Base-by-base conservation (phyloP, 2,888 invertebrate genomes). In the Rhopalosiphum nymphaeae region DNA sequence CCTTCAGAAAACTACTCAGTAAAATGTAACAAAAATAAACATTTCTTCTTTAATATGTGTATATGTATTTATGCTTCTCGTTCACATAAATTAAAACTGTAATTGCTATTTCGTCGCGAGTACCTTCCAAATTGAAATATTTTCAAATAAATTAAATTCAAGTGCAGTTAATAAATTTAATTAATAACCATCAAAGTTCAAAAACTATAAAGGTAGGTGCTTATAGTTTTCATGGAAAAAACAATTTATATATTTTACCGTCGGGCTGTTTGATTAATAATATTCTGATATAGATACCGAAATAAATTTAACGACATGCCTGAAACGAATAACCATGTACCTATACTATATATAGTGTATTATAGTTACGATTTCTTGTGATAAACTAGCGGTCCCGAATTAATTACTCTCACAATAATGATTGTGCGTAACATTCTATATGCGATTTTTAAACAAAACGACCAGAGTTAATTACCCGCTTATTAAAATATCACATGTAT, bases 401-500 rank as follows among this genome's bases (percentile, higher is more conserved):
- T 90, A 90, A 90, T 67, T 67, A 90, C 89, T 46, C 9, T 46
- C 42, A 0, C 36, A 46, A 29, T 46, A 86, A 86, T 86, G 86
- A 86, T 56, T 21, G 25, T 25, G 26, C 11, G 26, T 57, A 56
- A 42, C 49, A 42, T 53, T 84, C 36, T 53, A 91, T 67, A 44
- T 44, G 21, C 78, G 78, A 36, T 86, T 46, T 49, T 61, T 61
- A 42, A 91, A 57, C 57, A 46, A 92, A 86, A 61, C 84, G 61
- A 44, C 88, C 9, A 16, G 29, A 67, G 88, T 88, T 49, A 42
- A 92, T 92, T 88, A 67, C 67, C 42, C 49, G 67, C 67, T 49
- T 53, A 49, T 92, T 92, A 42, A 92, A 92, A 88, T 88, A 88
- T 88, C 92, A 78, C 67, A 21, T 49, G 36, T 42, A n/a, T 44